Evolutionary conservation across 2,888 invertebrate species (phyloP).

Genomic region (Bombylius discolor): DNA sequence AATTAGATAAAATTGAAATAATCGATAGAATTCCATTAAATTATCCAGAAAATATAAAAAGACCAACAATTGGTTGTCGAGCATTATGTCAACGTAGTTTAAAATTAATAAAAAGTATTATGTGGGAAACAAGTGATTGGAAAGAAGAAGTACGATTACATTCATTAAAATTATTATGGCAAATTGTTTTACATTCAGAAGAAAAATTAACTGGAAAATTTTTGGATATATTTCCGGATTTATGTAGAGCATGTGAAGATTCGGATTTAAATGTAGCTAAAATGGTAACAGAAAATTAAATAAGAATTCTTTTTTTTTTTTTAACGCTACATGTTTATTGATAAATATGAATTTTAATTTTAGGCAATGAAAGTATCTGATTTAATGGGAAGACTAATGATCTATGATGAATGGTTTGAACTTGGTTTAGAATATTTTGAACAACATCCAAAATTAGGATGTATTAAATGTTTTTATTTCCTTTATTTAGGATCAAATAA

Average conservation of each 20-base stretch:
- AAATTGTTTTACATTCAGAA: slow-evolving; percentile 34
- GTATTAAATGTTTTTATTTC: slow-evolving; percentile 29
- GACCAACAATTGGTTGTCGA: slow-evolving; percentile 83
- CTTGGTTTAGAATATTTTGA: slow-evolving; percentile 27
- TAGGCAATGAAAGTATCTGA: slow-evolving; percentile 28
- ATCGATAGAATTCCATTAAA: slow-evolving; percentile 50
- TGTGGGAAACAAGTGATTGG: slow-evolving; percentile 32
- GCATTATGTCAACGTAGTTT: slow-evolving; percentile 57
- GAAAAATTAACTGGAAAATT: slow-evolving; percentile 31
- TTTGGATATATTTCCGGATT: slow-evolving; percentile 29
- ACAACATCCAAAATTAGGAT: slow-evolving; percentile 25
- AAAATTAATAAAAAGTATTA: slow-evolving; percentile 26
- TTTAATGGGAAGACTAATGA: slow-evolving; percentile 29
- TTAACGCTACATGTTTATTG: not conserved
- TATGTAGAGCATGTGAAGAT: slow-evolving; percentile 29
- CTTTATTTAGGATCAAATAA: slow-evolving; percentile 23
- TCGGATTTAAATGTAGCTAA: slow-evolving; percentile 20
- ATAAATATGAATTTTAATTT: not conserved
- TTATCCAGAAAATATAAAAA: slow-evolving; percentile 55
- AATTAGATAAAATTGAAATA: slow-evolving; percentile 75
- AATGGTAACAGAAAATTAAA: slow-evolving; percentile 15
- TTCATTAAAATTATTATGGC: slow-evolving; percentile 30
- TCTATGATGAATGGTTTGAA: slow-evolving; percentile 29
- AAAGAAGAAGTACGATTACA: slow-evolving; percentile 35
- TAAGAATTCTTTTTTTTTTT: too few species aligned